Evolutionary conservation across 2,888 invertebrate species (phyloP).

Genomic region (Caradrina clavipalpis): DNA sequence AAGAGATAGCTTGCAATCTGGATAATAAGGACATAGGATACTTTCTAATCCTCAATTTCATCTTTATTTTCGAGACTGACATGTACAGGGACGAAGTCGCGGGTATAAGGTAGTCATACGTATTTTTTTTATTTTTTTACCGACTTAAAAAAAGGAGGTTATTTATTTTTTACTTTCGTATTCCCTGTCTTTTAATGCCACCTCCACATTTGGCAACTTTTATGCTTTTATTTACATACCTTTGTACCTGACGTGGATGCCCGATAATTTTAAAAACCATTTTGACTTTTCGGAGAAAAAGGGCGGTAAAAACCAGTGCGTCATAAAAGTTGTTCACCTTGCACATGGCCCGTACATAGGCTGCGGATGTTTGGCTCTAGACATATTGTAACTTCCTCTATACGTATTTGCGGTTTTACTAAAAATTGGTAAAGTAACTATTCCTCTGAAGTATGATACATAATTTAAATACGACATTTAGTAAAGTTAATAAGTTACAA

Average conservation of each 20-base stretch:
- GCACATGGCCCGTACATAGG: neutral
- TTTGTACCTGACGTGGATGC: neutral
- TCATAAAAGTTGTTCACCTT: slow-evolving; percentile 20
- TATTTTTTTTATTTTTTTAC: neutral
- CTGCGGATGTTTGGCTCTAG: slow-evolving; percentile 19
- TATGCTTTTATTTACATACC: neutral
- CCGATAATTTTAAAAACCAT: neutral
- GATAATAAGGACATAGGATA: too few species aligned
- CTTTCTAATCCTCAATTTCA: too few species aligned
- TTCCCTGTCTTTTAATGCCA: neutral
- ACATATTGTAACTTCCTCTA: slow-evolving; percentile 32
- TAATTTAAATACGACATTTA: slow-evolving; percentile 8
- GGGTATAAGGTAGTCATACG: too few species aligned
- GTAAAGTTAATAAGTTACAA: slow-evolving; percentile 1
- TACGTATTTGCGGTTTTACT: slow-evolving; percentile 14
- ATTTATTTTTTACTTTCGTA: neutral
- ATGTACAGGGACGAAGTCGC: too few species aligned
- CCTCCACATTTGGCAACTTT: neutral
- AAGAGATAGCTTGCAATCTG: too few species aligned
- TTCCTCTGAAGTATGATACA: neutral
- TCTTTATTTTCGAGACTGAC: too few species aligned
- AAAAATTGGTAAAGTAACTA: slow-evolving; percentile 10
- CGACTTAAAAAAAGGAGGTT: too few species aligned
- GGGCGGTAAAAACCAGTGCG: neutral
- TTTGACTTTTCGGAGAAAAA: neutral